Percentiles rank a stretch among this genome's conserved stretches.
These are phyloP conservation scores for Hypselothyrea guttata DNA, from an alignment of 2,888 invertebrate species.

Conservation along the genomic window DNA sequence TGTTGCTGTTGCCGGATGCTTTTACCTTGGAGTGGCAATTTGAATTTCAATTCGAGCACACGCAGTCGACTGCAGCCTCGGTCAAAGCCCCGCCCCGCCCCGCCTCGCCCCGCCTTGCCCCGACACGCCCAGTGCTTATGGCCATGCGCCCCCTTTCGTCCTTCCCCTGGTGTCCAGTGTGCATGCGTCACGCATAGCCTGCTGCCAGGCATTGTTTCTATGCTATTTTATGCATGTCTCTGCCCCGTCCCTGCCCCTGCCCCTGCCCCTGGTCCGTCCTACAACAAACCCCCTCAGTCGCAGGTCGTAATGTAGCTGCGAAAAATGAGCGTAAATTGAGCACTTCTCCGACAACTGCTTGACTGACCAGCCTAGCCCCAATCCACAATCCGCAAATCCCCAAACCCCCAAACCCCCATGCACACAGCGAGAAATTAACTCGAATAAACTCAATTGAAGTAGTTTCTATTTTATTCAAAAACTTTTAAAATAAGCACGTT, in stretches of 20 bases:
- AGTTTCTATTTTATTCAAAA: no score
- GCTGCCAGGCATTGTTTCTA: constrained; percentile 37
- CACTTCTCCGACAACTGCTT: constrained; percentile 60
- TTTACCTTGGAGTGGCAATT: background rate
- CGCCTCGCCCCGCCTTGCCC: background rate
- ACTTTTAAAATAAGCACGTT: no score
- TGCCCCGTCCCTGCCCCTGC: no score
- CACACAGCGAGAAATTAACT: no score
- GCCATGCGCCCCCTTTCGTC: no score
- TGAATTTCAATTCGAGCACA: background rate
- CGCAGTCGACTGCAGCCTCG: no score
- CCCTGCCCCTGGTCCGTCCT: no score
- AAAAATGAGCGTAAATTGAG: constrained; percentile 67
- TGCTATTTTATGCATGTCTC: constrained; percentile 5
- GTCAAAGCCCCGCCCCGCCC: no score
- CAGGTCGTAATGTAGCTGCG: no score
- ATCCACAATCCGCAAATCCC: constrained; percentile 14
- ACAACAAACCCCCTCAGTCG: no score
- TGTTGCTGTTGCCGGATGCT: background rate
- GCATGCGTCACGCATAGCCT: constrained; percentile 46
- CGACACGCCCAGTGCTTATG: background rate
- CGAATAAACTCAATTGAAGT: no score
- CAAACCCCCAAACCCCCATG: no score
- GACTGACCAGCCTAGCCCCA: constrained; percentile 6
- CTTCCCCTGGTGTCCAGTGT: constrained; percentile 34